Percentiles rank a stretch among this genome's conserved stretches.
phyloP scores from a whole-genome alignment of 2,113 vertebrate species.

The Brevimyrus niger region DNA sequence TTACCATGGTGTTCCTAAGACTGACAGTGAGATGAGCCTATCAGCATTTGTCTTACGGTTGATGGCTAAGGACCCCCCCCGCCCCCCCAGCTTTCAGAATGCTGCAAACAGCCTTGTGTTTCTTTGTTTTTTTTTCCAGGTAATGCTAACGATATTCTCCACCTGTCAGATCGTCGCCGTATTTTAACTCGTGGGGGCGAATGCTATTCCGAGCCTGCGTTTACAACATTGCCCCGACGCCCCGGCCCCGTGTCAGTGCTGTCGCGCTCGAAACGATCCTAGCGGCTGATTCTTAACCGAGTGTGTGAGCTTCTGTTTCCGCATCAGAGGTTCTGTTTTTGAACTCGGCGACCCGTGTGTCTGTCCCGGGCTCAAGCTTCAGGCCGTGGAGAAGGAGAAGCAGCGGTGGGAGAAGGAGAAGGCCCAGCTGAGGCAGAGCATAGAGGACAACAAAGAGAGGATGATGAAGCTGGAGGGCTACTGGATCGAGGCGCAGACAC shows the following conservation, averaged over 20 bases:
- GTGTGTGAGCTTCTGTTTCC: background rate
- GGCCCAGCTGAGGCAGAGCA: constrained; percentile 88
- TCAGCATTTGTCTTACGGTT: background rate
- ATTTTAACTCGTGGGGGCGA: background rate
- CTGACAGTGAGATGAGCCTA: background rate
- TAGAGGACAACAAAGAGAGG: constrained; percentile 96
- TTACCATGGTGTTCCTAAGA: background rate
- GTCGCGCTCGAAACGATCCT: background rate
- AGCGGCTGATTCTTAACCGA: background rate
- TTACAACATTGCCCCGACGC: background rate
- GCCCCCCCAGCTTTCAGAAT: background rate
- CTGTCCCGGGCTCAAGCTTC: constrained; percentile 60
- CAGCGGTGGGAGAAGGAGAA: constrained; percentile 93
- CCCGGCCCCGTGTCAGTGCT: background rate
- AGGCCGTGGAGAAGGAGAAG: constrained; percentile 90
- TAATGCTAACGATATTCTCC: background rate
- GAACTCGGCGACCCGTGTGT: background rate
- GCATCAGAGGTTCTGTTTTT: background rate
- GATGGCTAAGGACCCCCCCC: background rate
- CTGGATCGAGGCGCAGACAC: constrained; percentile 94
- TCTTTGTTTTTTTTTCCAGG: background rate
- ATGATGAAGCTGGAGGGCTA: constrained; percentile 96
- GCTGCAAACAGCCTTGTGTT: background rate
- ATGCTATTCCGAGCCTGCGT: background rate
- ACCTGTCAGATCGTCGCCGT: background rate